phyloP scores from a whole-genome alignment of 2,113 vertebrate genomes.

The Odocoileus hemionus region DNA sequence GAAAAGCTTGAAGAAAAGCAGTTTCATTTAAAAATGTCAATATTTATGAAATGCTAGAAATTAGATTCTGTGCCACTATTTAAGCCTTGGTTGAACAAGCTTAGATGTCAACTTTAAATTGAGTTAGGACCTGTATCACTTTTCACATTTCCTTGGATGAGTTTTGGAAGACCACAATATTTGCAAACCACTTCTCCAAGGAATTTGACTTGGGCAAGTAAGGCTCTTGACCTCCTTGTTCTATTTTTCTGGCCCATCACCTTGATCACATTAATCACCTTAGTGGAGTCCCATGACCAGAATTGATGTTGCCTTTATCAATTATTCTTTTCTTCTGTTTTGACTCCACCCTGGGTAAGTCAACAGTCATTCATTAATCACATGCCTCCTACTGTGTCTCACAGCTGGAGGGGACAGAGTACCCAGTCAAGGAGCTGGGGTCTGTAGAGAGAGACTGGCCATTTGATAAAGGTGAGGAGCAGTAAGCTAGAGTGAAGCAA shows the following conservation, averaged over 20 bases:
- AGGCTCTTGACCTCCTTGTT: background rate
- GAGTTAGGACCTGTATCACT: background rate
- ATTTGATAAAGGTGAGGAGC: background rate
- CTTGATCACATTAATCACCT: background rate
- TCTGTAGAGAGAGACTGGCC: background rate
- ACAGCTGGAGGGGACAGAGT: background rate
- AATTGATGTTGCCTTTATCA: background rate
- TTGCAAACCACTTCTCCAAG: background rate
- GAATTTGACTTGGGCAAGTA: background rate
- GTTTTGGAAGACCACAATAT: background rate
- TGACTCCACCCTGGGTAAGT: background rate
- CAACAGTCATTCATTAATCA: background rate
- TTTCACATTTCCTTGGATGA: background rate
- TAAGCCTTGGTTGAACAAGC: background rate
- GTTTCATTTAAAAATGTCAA: slow-evolving; percentile 47
- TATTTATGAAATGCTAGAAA: slow-evolving; percentile 4
- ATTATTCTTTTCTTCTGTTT: background rate
- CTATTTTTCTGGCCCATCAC: background rate
- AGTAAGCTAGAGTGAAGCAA: background rate
- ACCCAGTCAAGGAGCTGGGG: background rate
- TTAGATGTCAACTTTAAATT: background rate
- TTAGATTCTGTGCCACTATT: background rate
- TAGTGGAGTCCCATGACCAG: background rate
- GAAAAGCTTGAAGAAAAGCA: background rate
- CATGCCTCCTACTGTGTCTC: background rate